Percentiles rank a stretch among this genome's conserved stretches.
These are phyloP conservation scores for Formica aserva DNA, from an alignment of 2,888 invertebrate species.

Conservation along the genomic window DNA sequence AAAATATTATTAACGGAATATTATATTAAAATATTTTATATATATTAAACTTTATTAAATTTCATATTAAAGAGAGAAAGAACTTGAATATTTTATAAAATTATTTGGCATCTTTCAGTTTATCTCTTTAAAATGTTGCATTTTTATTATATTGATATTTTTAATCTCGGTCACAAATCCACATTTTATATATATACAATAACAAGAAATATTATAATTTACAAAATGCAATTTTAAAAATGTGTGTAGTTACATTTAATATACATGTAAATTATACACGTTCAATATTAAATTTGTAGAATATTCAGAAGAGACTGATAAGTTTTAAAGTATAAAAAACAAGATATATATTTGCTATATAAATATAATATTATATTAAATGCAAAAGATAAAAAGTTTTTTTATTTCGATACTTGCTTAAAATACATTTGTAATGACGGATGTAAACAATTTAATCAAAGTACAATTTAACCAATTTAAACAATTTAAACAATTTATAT, in stretches of 20 bases:
- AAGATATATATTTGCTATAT: background rate
- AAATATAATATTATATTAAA: background rate
- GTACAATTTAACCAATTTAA: too few species aligned
- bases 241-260: background rate
- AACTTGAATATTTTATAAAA: constrained; percentile 4
- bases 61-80: background rate
- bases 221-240: background rate
- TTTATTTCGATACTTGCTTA: background rate
- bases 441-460: background rate
- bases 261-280: background rate
- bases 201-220: background rate
- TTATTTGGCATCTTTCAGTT: background rate
- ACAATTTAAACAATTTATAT: background rate
- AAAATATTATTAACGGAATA: too few species aligned
- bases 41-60: background rate
- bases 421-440: constrained; percentile 1
- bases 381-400: background rate
- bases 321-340: background rate
- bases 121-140: background rate
- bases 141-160: background rate
- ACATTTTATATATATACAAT: background rate
- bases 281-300: background rate
- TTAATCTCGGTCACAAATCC: background rate
- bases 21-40: too few species aligned
- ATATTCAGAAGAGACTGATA: background rate